Conservation (phyloP, 2,797 vertebrate species). For the Chaunax sp. region DNA sequence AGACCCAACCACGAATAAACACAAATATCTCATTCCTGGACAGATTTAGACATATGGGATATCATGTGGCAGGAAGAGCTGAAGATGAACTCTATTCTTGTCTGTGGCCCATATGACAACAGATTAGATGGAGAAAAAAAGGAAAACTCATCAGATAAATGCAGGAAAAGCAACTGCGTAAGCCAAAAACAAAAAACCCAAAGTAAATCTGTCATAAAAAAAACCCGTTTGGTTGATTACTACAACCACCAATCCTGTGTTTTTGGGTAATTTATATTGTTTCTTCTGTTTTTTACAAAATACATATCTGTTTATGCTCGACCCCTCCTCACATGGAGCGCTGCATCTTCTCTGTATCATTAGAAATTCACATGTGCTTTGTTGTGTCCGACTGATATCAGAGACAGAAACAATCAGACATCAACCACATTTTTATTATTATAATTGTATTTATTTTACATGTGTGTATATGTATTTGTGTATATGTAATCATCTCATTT, state of each 20-base stretch:
- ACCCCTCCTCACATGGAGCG: background rate
- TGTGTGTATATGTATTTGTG: no score
- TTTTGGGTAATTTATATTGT: conserved; percentile 1
- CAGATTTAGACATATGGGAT: conserved; percentile 54
- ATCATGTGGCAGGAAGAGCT: conserved; percentile 32
- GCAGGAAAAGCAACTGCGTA: conserved; percentile 8
- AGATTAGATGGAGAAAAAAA: conserved; percentile 53
- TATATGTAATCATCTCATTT: no score
- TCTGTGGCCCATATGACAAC: conserved; percentile 29
- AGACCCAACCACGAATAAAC: conserved; percentile 31
- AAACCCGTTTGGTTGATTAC: no score
- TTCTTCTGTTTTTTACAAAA: conserved; percentile 1
- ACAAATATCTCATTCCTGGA: conserved; percentile 38
- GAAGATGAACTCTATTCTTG: conserved; percentile 41
- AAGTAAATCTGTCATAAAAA: conserved; percentile 1
- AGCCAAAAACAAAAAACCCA: conserved; percentile 5
- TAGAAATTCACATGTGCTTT: conserved; percentile 3
- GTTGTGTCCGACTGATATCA: background rate
- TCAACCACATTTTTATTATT: no score
- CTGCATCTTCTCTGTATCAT: background rate
- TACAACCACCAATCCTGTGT: background rate
- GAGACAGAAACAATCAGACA: conserved; percentile 7
- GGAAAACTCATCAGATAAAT: conserved; percentile 21
- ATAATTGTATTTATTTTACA: no score
- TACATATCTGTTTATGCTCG: conserved; percentile 1